Conservation (phyloP, 2,113 vertebrate genomes). For the Platysternon megacephalum region DNA sequence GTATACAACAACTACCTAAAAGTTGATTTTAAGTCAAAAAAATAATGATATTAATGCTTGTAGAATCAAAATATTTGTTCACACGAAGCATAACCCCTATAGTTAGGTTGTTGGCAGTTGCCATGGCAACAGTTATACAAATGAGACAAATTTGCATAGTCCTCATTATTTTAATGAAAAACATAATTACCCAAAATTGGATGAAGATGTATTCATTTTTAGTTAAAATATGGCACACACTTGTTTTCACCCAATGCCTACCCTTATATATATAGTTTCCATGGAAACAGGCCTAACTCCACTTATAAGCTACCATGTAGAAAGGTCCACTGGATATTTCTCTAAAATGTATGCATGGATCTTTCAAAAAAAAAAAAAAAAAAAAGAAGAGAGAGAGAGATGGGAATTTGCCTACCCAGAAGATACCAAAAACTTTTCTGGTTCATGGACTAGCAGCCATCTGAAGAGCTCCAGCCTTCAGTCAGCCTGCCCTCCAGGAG, state of each 20-base stretch:
- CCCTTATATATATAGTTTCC: background rate
- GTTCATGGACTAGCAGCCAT: no score
- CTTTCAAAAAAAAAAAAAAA: background rate
- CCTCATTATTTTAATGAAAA: background rate
- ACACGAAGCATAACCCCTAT: background rate
- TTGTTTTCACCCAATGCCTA: background rate
- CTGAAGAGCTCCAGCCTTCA: no score
- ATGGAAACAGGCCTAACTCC: background rate
- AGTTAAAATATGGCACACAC: background rate
- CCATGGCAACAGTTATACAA: background rate
- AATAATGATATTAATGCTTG: background rate
- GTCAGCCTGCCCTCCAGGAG: no score
- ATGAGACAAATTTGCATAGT: background rate
- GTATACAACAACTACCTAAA: background rate
- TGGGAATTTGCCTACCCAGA: no score
- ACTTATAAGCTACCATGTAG: background rate
- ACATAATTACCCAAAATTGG: background rate
- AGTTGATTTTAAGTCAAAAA: background rate
- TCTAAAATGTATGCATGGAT: background rate
- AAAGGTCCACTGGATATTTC: background rate
- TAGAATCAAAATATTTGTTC: background rate
- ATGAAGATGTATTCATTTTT: background rate
- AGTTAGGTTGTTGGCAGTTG: background rate
- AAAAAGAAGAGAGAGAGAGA: no score
- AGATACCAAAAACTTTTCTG: no score